Conservation (phyloP, 2,113 vertebrate species). For the Rhinogobius similis region DNA sequence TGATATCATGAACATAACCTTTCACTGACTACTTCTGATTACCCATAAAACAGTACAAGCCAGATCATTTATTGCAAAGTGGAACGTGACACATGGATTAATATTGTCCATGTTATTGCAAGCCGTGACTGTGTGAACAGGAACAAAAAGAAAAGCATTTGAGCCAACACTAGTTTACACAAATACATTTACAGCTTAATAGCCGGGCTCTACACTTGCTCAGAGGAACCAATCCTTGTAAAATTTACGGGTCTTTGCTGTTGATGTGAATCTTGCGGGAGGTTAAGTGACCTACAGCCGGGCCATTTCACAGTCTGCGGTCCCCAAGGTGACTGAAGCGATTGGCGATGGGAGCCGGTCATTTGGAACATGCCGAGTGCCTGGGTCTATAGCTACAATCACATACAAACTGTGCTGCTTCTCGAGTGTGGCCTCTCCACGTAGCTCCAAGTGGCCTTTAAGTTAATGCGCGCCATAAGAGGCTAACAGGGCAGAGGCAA, state of each 20-base stretch:
- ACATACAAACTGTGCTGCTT: conserved; percentile 47
- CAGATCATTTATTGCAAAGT: not conserved
- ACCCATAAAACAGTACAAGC: not conserved
- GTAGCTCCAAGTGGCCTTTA: conserved; percentile 4
- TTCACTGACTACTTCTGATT: not conserved
- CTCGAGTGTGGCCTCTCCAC: conserved; percentile 42
- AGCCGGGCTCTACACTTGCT: conserved; percentile 14
- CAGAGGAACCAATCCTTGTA: conserved; percentile 36
- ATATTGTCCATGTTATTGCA: not conserved
- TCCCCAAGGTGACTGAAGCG: conserved; percentile 56
- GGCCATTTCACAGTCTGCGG: conserved; percentile 62
- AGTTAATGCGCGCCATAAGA: not conserved
- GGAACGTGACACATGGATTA: not conserved
- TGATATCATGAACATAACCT: not conserved
- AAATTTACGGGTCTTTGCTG: conserved; percentile 37
- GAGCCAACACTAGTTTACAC: conserved; percentile 17
- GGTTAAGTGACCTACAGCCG: conserved; percentile 56
- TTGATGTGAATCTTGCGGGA: conserved; percentile 18
- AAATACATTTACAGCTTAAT: conserved; percentile 2
- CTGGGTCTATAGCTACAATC: conserved; percentile 57
- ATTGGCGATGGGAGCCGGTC: conserved; percentile 44
- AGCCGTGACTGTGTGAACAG: not conserved
- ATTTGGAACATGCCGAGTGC: conserved; percentile 52
- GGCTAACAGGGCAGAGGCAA: conserved; percentile 49
- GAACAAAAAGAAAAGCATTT: conserved; percentile 21